Conservation (phyloP, 2,113 vertebrate species). For the Trichechus manatus region DNA sequence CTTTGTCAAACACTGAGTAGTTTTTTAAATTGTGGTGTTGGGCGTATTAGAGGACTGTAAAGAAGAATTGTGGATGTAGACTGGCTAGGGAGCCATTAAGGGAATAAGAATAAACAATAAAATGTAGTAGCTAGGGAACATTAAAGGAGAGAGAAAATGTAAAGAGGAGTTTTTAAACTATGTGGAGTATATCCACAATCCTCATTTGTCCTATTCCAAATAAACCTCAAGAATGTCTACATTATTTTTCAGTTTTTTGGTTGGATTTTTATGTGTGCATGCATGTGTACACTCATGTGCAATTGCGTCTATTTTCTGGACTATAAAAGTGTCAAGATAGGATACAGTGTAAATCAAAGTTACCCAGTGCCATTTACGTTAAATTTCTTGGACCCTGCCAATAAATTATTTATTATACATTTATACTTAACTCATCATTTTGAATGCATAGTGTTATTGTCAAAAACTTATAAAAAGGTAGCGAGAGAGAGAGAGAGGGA, state of each 20-base stretch:
- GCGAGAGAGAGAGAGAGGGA: neutral
- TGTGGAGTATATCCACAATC: neutral
- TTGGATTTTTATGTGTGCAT: neutral
- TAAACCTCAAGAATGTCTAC: neutral
- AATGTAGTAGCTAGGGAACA: neutral
- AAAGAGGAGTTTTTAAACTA: neutral
- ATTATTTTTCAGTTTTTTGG: neutral
- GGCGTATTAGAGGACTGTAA: neutral
- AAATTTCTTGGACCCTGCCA: neutral
- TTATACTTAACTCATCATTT: neutral
- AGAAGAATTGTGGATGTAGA: neutral
- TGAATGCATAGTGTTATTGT: neutral
- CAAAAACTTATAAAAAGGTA: neutral
- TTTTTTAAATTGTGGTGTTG: slow-evolving; percentile 37
- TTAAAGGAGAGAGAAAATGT: neutral
- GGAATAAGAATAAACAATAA: neutral
- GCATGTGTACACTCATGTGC: neutral
- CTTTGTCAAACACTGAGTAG: neutral
- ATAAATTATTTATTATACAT: neutral
- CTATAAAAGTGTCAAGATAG: neutral
- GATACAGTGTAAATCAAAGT: neutral
- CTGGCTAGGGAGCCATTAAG: neutral
- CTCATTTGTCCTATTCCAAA: neutral
- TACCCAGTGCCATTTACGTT: neutral
- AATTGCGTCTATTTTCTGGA: neutral